A percentile compares a stretch with the other conserved stretches of the same genome.
Evolutionary conservation across 2,888 invertebrate species (phyloP).

Genomic region (Tenthredo notha): DNA sequence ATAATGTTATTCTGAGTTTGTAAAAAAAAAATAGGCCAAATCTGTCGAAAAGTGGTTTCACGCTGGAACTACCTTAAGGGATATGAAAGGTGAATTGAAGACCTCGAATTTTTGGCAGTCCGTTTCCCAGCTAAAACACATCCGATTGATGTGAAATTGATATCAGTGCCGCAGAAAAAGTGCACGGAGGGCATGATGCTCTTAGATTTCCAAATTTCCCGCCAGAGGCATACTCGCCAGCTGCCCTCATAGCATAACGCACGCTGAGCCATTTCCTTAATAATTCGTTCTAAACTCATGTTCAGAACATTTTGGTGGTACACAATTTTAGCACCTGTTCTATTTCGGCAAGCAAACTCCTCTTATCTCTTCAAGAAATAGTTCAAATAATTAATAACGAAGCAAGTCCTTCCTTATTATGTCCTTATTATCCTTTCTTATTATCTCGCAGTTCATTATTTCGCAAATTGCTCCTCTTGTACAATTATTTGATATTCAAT

Average conservation of each 20-base stretch:
- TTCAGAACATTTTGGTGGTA: constrained; percentile 44
- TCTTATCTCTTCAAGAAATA: neutral
- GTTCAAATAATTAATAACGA: neutral
- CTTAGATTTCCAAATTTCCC: too few species aligned
- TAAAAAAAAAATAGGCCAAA: too few species aligned
- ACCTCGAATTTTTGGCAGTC: too few species aligned
- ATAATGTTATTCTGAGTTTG: too few species aligned
- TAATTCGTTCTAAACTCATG: constrained; percentile 62
- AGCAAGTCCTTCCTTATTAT: too few species aligned
- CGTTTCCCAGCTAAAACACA: too few species aligned
- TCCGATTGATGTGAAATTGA: too few species aligned
- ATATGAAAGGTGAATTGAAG: too few species aligned
- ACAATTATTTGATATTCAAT: neutral
- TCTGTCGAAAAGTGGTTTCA: too few species aligned
- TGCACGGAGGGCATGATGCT: too few species aligned
- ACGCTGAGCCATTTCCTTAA: constrained; percentile 69
- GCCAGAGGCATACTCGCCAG: constrained; percentile 77
- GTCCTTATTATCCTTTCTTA: neutral
- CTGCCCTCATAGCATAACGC: constrained; percentile 76
- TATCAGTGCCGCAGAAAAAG: too few species aligned
- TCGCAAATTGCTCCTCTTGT: neutral
- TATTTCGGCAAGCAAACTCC: neutral
- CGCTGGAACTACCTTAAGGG: too few species aligned
- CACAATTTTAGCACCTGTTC: constrained; percentile 29
- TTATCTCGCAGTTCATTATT: neutral